These are phyloP conservation scores for Digitonthophagus gazella DNA, from an alignment of 2,888 invertebrate genomes.

Conservation along the genomic window DNA sequence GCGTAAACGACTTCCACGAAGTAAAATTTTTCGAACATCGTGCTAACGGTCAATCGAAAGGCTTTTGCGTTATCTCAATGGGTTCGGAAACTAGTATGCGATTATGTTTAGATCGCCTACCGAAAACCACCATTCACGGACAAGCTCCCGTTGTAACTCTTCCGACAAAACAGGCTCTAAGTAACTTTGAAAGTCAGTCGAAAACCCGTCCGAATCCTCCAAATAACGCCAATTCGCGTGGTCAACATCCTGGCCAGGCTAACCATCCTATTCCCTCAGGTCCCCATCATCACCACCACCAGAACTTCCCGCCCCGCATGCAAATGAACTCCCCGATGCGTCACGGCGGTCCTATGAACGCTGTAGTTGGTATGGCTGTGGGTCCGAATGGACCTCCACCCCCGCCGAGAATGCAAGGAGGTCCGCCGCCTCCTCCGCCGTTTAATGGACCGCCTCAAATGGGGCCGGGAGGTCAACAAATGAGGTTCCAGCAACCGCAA, in stretches of 20 bases:
- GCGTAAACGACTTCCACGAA: conserved; percentile 92
- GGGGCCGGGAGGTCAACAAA: conserved; percentile 59
- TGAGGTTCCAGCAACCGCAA: conserved; percentile 60
- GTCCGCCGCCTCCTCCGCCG: conserved; percentile 55
- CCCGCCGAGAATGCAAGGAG: conserved; percentile 54
- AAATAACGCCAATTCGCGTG: conserved; percentile 60
- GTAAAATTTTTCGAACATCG: conserved; percentile 99
- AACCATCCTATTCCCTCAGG: conserved; percentile 59
- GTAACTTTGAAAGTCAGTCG: conserved; percentile 88
- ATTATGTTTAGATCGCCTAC: conserved; percentile 86
- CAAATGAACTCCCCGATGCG: conserved; percentile 52
- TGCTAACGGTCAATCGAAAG: conserved; percentile 97
- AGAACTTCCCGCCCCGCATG: conserved; percentile 57
- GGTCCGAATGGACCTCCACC: conserved; percentile 52
- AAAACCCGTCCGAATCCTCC: conserved; percentile 85
- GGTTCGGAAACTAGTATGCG: conserved; percentile 90
- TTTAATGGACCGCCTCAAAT: conserved; percentile 58
- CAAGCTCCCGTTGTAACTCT: conserved; percentile 92
- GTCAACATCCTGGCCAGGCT: conserved; percentile 60
- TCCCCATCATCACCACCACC: conserved; percentile 56
- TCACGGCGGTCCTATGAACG: conserved; percentile 45
- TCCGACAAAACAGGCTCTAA: conserved; percentile 86
- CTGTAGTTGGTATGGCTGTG: conserved; percentile 50
- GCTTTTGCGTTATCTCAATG: conserved; percentile 93
- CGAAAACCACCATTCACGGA: conserved; percentile 95